Percentiles rank a stretch among this genome's conserved stretches.
Conservation (phyloP, 1,140 invertebrate genomes). For the Drosophila erecta region DNA sequence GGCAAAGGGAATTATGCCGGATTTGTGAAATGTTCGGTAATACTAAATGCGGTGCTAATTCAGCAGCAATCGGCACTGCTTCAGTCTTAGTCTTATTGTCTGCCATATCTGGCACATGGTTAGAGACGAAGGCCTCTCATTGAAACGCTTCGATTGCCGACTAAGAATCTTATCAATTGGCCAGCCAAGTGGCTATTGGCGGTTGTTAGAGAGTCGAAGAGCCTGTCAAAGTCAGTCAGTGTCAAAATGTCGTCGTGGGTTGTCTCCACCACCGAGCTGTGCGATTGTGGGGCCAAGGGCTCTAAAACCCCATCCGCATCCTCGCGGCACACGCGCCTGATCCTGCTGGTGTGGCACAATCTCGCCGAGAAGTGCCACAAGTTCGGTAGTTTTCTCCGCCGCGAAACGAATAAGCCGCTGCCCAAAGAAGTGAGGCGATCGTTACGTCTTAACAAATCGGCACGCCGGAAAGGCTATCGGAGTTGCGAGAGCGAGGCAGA, state of each 20-base stretch:
- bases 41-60: constrained; percentile 15
- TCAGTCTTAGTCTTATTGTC: constrained; percentile 1
- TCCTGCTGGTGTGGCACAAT: constrained; percentile 58
- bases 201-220: constrained; percentile 1
- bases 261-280: constrained; percentile 57
- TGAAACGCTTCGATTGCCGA: constrained; percentile 34
- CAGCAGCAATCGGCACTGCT: constrained; percentile 19
- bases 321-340: constrained; percentile 25
- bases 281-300: constrained; percentile 25
- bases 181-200: constrained; percentile 24
- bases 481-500: constrained; percentile 86
- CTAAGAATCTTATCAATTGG: constrained; percentile 65
- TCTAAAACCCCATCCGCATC: constrained; percentile 2
- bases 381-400: constrained; percentile 40
- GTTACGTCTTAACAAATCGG: constrained; percentile 78
- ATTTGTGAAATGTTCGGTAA: constrained; percentile 17
- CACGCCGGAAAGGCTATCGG: constrained; percentile 85
- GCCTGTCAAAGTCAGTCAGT: constrained; percentile 47
- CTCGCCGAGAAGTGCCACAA: constrained; percentile 55
- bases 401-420: constrained; percentile 69
- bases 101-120: constrained; percentile 15
- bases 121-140: constrained; percentile 9
- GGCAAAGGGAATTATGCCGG: constrained; percentile 15
- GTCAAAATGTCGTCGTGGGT: constrained; percentile 71
- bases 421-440: constrained; percentile 76